Base-by-base conservation (phyloP, 2,888 invertebrate genomes). In the Plebejus melissa region DNA sequence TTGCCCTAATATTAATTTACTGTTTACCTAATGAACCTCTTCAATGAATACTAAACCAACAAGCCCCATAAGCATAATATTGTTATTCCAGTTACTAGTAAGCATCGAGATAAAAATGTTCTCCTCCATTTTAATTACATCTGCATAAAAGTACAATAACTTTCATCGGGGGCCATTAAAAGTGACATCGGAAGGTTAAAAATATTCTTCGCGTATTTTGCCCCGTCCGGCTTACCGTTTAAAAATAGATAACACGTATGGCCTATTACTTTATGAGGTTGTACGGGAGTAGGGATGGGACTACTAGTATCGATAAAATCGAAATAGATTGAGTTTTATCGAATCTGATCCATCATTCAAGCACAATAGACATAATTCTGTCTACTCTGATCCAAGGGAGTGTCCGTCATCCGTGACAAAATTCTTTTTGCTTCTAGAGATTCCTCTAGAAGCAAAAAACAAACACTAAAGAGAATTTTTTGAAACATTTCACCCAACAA, bases 161-260 rank as follows among this genome's bases (percentile, higher is more conserved):
- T 72, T 71, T 71, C 71, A 71, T 71, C 71, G 41, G 22, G 9
- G 28, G 72, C 72, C 28, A 72, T 72, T 72, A 72, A 50, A 54
- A 72, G 72, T 72, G 50, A 72, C 72, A 72, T 28, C 54, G 50
- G 28, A 6, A 36, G 16, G 50, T 46, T 46, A 71, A 71, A 70
- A 70, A 70, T 38, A 69, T 69, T 38, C 38, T 70, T 22, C 13
- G 22, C 11, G 32, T 72, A 72, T 72, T 72, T 72, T 72, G 32
- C 54, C 7, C 54, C 46, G 71, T 28, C 54, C 72, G 72, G 50
- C 72, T 72, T 77, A 79, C 76, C 60, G 74, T 71, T 75, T 74
- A 79, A 77, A 79, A 78, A 79, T 79, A 79, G 76, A 79, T 76
- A 74, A 77, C 77, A 58, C 74, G 77, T 69, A 74, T 76, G 75